These are phyloP conservation scores for Aplysia californica DNA, from an alignment of 1,140 invertebrate genomes.

Conservation along the genomic window DNA sequence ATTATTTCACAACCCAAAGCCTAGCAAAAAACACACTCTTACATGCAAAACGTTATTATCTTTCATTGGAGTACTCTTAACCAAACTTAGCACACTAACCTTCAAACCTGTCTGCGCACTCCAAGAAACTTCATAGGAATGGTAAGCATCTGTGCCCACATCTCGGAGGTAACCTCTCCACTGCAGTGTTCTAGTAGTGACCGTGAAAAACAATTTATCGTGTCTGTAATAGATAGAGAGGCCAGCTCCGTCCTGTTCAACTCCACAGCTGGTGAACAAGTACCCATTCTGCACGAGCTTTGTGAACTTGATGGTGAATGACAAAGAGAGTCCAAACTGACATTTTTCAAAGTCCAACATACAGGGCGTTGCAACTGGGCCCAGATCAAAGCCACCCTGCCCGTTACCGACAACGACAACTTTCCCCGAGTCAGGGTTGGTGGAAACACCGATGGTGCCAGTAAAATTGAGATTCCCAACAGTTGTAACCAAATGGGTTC, in stretches of 20 bases:
- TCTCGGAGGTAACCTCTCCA: constrained; percentile 38
- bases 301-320: constrained; percentile 39
- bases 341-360: constrained; percentile 39
- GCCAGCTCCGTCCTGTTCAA: constrained; percentile 28
- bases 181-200: constrained; percentile 32
- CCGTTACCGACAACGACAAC: constrained; percentile 35
- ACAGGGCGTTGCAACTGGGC: constrained; percentile 24
- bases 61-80: too few species aligned
- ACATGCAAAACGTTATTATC: too few species aligned
- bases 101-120: constrained; percentile 41
- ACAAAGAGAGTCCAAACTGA: constrained; percentile 40
- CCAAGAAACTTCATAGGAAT: constrained; percentile 42
- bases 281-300: constrained; percentile 38
- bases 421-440: constrained; percentile 15
- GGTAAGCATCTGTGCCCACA: constrained; percentile 21
- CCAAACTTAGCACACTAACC: too few species aligned
- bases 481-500: constrained; percentile 29
- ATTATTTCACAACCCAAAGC: too few species aligned
- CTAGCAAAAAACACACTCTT: too few species aligned
- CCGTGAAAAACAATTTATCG: constrained; percentile 36
- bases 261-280: constrained; percentile 42
- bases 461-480: constrained; percentile 15
- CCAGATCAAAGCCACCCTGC: constrained; percentile 23
- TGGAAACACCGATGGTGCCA: constrained; percentile 29
- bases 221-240: constrained; percentile 39